These are phyloP conservation scores for Adineta ricciae DNA, from an alignment of 2,888 invertebrate genomes.

Conservation along the genomic window DNA sequence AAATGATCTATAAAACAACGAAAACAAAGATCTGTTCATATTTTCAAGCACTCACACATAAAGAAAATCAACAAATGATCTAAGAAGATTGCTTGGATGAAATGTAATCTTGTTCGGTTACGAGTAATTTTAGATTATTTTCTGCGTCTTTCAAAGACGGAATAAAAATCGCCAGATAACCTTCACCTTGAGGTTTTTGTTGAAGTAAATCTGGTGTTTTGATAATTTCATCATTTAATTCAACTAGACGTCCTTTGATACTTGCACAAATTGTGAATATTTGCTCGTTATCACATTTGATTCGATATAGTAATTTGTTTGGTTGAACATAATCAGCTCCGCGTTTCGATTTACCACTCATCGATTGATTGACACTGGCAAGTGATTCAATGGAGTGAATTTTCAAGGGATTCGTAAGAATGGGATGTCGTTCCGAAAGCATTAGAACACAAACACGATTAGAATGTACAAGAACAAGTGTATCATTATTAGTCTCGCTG, in stretches of 20 bases:
- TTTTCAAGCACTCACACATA: neutral
- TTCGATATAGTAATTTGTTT: slow-evolving; percentile 24
- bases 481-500: slow-evolving; percentile 22
- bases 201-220: slow-evolving; percentile 29
- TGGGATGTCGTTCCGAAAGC: slow-evolving; percentile 27
- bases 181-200: slow-evolving; percentile 24
- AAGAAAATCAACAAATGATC: neutral
- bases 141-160: slow-evolving; percentile 9
- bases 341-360: slow-evolving; percentile 33
- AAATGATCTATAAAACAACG: neutral
- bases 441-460: slow-evolving; percentile 28
- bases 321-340: slow-evolving; percentile 30
- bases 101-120: neutral
- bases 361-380: slow-evolving; percentile 26
- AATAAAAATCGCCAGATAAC: slow-evolving; percentile 29
- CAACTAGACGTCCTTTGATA: slow-evolving; percentile 29
- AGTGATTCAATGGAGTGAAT: slow-evolving; percentile 24
- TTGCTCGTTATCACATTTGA: slow-evolving; percentile 18
- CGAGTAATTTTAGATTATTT: neutral
- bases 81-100: neutral
- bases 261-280: slow-evolving; percentile 25
- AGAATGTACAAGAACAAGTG: slow-evolving; percentile 27
- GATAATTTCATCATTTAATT: slow-evolving; percentile 27
- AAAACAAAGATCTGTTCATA: neutral
- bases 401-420: slow-evolving; percentile 10